Evolutionary conservation across 92 coral and sea anemone species (phyloP), one percentile per base, ranked within the genome.

Genomic region (Hydrozoanthus gracilis): DNA sequence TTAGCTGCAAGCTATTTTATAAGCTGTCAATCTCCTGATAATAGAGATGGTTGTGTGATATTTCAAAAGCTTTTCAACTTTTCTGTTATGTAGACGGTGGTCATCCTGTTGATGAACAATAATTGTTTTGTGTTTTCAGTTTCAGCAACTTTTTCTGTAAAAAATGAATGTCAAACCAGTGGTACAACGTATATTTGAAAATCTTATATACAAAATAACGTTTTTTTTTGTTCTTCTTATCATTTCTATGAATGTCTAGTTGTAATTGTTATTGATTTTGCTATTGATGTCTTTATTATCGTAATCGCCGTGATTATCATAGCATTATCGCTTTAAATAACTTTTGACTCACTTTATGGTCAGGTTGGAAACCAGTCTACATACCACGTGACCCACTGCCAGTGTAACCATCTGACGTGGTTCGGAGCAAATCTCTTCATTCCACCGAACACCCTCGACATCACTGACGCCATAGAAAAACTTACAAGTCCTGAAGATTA

Each of bases 351-450:
- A 3, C 13, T 45, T 49, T 69, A 46, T 3, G 86, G 91, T 3
- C 82, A 96, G 99, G 97, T 95, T 62, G 93, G 91, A 46, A 88
- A 83, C 54, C 65, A 91, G 84, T 92, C 99, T 9, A 91, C 93
- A 3, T 83, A 89, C 27, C 16, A 54, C 44, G 77, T 93, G 51
- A 91, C 95, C 7, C 93, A 89, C 51, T 96, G 99, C 84, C 90
- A 87, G 75, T 96, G 99, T 86, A 90, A 88, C 51, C 99, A 96
- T 49, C 89, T 95, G 64, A 96, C 99, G 10, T 93, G 98, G 95
- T 96, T 96, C 76, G 99, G 98, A 0, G 98, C 97, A 44, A 92
- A 96, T 82, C 85, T 96, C 77, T 93, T 96, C 87, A 92, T 96
- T 51, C 95, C 98, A 2, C 99, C 99, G 18, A 96, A 95, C 85